Evolutionary conservation across 2,797 vertebrate genomes (phyloP).

Genomic region (Ptychadena robeensis): DNA sequence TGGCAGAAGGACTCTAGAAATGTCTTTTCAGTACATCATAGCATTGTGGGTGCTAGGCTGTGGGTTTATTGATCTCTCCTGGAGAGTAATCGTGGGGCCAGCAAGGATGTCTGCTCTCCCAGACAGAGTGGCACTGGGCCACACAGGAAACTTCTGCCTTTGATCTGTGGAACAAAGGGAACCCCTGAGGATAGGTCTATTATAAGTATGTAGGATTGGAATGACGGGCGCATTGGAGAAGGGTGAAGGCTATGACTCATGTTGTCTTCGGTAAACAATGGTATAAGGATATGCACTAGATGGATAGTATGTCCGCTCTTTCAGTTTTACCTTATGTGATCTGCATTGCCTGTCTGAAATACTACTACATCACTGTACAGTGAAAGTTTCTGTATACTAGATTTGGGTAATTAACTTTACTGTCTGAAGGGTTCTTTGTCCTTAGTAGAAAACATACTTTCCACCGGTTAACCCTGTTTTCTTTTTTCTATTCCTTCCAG

Average conservation of each 20-base stretch:
- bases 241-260: conserved; percentile 35
- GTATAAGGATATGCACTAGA: neutral
- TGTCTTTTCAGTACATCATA: neutral
- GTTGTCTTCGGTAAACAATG: conserved; percentile 34
- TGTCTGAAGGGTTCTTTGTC: neutral
- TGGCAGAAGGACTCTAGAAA: neutral
- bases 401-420: neutral
- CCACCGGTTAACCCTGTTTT: neutral
- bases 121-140: conserved; percentile 38
- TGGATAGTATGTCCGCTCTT: neutral
- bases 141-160: conserved; percentile 45
- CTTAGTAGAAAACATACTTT: neutral
- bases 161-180: conserved; percentile 38
- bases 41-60: conserved; percentile 32
- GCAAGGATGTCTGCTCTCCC: conserved; percentile 32
- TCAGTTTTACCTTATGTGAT: neutral
- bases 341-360: neutral
- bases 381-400: neutral
- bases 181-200: conserved; percentile 35
- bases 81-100: conserved; percentile 22
- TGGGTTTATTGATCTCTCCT: conserved; percentile 17
- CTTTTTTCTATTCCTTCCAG: neutral
- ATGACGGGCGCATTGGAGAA: conserved; percentile 16
- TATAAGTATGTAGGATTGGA: conserved; percentile 31
- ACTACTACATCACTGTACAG: neutral